phyloP scores from a whole-genome alignment of 2,888 invertebrate species.

The Cyclophora punctaria region DNA sequence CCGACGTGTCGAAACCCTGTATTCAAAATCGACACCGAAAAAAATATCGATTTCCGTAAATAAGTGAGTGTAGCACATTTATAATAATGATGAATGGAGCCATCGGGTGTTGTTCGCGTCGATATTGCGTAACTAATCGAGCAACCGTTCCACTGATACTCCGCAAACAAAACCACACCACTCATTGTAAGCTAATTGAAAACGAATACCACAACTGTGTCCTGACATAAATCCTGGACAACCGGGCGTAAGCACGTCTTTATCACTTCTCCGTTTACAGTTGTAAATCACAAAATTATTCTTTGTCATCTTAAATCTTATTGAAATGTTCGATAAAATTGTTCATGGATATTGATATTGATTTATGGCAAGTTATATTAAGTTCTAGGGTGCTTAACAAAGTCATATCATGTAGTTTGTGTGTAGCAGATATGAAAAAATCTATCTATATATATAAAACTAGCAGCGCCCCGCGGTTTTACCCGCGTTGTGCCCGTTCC shows the following conservation, averaged over 20 bases:
- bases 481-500: too few relatives aligned
- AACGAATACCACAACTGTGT: slow-evolving; percentile 58
- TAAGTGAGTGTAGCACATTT: slow-evolving; percentile 74
- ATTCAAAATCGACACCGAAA: slow-evolving; percentile 70
- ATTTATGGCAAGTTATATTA: too few relatives aligned
- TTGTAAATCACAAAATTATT: slow-evolving; percentile 41
- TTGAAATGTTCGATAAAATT: too few relatives aligned
- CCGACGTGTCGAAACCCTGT: slow-evolving; percentile 62
- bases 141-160: slow-evolving; percentile 53
- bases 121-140: slow-evolving; percentile 68
- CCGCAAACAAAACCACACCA: slow-evolving; percentile 16
- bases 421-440: too few relatives aligned
- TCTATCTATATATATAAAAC: too few relatives aligned
- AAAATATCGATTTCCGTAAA: slow-evolving; percentile 76
- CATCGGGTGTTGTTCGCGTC: slow-evolving; percentile 57
- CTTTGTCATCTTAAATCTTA: not conserved
- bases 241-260: slow-evolving; percentile 50
- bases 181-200: slow-evolving; percentile 68
- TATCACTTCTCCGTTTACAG: slow-evolving; percentile 28
- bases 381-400: too few relatives aligned
- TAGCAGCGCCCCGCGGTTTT: too few relatives aligned
- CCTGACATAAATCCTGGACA: slow-evolving; percentile 63
- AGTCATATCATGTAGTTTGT: too few relatives aligned
- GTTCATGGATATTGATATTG: too few relatives aligned
- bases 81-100: slow-evolving; percentile 74